Evolutionary conservation across 2,113 vertebrate species (phyloP).

Genomic region (Arothron firmamentum): DNA sequence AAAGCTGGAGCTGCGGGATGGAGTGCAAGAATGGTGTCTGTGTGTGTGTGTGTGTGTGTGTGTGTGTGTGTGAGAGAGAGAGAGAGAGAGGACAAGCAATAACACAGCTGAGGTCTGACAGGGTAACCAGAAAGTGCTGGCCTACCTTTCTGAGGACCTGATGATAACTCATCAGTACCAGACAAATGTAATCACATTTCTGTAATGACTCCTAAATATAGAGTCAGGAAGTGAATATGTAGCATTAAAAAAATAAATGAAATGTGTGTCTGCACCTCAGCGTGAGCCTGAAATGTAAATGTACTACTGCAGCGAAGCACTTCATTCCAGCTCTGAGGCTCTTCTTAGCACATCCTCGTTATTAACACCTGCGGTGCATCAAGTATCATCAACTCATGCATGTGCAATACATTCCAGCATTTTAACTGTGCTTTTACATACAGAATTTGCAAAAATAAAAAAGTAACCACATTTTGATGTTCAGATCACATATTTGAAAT

Average conservation of each 20-base stretch:
- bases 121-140: constrained; percentile 10
- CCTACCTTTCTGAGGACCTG: constrained; percentile 42
- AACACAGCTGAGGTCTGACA: constrained; percentile 12
- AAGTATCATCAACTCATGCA: too few species aligned
- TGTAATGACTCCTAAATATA: background rate
- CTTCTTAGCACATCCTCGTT: too few species aligned
- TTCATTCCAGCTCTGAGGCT: too few species aligned
- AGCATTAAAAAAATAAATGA: constrained; percentile 13
- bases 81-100: background rate
- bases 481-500: too few species aligned
- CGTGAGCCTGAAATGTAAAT: background rate
- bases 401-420: too few species aligned
- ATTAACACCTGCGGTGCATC: too few species aligned
- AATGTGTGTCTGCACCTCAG: background rate
- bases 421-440: too few species aligned
- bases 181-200: background rate
- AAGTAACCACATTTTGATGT: too few species aligned
- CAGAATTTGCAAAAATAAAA: too few species aligned
- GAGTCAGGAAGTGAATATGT: constrained; percentile 8
- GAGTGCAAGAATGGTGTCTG: constrained; percentile 21
- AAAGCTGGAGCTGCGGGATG: constrained; percentile 23
- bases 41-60: too few species aligned
- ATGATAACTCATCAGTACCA: constrained; percentile 34
- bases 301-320: background rate
- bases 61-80: background rate